Base-by-base conservation (phyloP, 2,797 vertebrate genomes). In the Coendou prehensilis region DNA sequence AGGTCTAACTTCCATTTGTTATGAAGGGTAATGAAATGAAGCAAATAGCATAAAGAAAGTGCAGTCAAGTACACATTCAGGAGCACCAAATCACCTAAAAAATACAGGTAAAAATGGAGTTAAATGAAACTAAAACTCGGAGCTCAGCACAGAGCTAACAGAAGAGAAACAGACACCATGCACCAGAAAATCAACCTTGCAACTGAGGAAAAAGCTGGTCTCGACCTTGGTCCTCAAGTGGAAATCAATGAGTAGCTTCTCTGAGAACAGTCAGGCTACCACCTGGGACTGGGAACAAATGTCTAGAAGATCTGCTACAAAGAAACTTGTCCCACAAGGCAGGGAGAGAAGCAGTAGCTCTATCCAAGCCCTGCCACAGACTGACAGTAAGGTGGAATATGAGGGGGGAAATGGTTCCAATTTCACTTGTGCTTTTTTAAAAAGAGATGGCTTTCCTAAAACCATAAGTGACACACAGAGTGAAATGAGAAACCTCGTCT, bases 401-500 rank as follows among this genome's bases (percentile, higher is more conserved):
- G 1, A 93, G 61, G 78, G 59, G 47, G 41, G 37, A 23, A 87
- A 71, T 64, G 22, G 52, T 9, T 47, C 69, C 75, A 87, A 15
- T n/a, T 23, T 81, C 47, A 69, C 54, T 85, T 23, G 28, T 33
- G 23, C 56, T 95, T 88, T 92, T 30, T 37, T 80, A 88, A 64
- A 76, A 75, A 81, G 47, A 78, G 47, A 84, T 47, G 64, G 69
- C 67, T 59, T 93, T 93, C 61, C 10, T 89, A 78, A 86, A 73
- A 71, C 47, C 59, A 57, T 81, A 28, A 83, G 52, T 50, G 80
- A 75, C 6, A 94, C 20, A 59, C 23, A 61, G 1, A 37, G 78
- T 78, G 73, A 95, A 95, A 95, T 71, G 22, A 87, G 41, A 96
- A 95, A 86, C 64, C 54, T 87, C 54, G 61, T 78, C 50, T 63